Evolutionary conservation across 2,113 vertebrate species (phyloP).

Genomic region (Anarrhichthys ocellatus): DNA sequence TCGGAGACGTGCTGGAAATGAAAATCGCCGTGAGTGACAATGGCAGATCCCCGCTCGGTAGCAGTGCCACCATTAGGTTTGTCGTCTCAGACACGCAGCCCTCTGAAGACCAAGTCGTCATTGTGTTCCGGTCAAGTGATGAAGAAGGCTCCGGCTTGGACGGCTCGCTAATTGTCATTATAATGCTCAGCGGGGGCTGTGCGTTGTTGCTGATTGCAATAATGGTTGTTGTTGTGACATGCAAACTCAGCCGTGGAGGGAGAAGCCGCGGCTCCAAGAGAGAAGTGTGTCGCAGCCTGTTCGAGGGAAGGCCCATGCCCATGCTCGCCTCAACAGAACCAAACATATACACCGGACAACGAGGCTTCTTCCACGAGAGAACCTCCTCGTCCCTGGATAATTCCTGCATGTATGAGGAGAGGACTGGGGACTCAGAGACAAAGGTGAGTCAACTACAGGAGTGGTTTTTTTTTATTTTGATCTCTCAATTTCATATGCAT

Average conservation of each 20-base stretch:
- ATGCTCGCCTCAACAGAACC: slow-evolving; percentile 36
- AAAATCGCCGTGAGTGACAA: slow-evolving; percentile 77
- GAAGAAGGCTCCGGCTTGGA: slow-evolving; percentile 57
- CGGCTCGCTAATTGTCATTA: slow-evolving; percentile 71
- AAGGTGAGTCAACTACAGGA: slow-evolving; percentile 73
- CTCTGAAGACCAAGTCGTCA: slow-evolving; percentile 75
- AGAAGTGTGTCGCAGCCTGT: slow-evolving; percentile 61
- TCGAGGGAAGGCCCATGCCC: slow-evolving; percentile 63
- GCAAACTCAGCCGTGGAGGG: slow-evolving; percentile 54
- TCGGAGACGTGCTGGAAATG: slow-evolving; percentile 63
- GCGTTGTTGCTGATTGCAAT: slow-evolving; percentile 80
- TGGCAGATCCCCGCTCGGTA: slow-evolving; percentile 63
- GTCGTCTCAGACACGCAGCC: slow-evolving; percentile 71
- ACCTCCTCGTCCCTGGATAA: slow-evolving; percentile 69
- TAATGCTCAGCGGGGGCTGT: slow-evolving; percentile 75
- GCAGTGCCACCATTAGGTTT: slow-evolving; percentile 65
- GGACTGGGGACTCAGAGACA: slow-evolving; percentile 77
- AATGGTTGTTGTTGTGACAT: slow-evolving; percentile 74
- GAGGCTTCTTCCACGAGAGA: slow-evolving; percentile 69
- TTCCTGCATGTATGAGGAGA: slow-evolving; percentile 78
- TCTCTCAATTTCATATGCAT: slow-evolving; percentile 51
- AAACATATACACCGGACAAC: slow-evolving; percentile 62
- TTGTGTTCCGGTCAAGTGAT: slow-evolving; percentile 64
- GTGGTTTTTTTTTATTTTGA: slow-evolving; percentile 35
- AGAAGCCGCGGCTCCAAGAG: slow-evolving; percentile 61